Base-by-base conservation (phyloP, 64 coral and sea anemone genomes). In the Pocillopora damicornis region DNA sequence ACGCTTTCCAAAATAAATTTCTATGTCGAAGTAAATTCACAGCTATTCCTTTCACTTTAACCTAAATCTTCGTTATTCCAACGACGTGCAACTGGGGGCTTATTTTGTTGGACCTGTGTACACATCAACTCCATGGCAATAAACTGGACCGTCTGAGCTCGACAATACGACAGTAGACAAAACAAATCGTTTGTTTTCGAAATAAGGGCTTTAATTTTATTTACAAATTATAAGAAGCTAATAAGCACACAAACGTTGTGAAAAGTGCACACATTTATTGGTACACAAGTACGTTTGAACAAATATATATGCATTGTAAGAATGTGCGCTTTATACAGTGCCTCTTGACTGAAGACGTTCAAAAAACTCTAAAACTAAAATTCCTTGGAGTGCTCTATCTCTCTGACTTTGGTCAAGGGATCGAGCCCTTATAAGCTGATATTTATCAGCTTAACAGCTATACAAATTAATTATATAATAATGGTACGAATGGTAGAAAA, bases 401-500 rank as follows among this genome's bases (percentile, higher is more conserved):
- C 60, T 86, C 82, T 61, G 74, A 76, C 82, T 87, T 80, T 59
- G 37, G 87, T 76, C 78, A 17, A 72, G 58, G 87, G 80, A 81
- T 88, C 75, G 74, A 89, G 76, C 87, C 86, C 76, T 91, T 75
- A 76, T 88, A 88, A 89, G 91, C 87, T 88, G 81, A 85, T 85
- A 85, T 85, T 85, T 58, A 58, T 85, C 81, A 85, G 81, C 89
- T 85, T 75, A 87, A 86, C 90, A 89, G 88, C 94, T 96, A 96
- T 96, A 96, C 94, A 96, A 96, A 96, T 96, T 93, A 96, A 96
- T 96, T 96, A 96, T 96, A 96, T 96, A 96, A 93, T 93, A 89
- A 96, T 86, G 84, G 75, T 96, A 96, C 89, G 90, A 96, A 96
- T 88, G 94, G 91, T 96, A 96, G 91, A 96, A 96, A 96, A 96